Percentiles rank a stretch among this genome's conserved stretches.
Conservation (phyloP, 2,113 vertebrate genomes). For the Speoplatyrhinus poulsoni region DNA sequence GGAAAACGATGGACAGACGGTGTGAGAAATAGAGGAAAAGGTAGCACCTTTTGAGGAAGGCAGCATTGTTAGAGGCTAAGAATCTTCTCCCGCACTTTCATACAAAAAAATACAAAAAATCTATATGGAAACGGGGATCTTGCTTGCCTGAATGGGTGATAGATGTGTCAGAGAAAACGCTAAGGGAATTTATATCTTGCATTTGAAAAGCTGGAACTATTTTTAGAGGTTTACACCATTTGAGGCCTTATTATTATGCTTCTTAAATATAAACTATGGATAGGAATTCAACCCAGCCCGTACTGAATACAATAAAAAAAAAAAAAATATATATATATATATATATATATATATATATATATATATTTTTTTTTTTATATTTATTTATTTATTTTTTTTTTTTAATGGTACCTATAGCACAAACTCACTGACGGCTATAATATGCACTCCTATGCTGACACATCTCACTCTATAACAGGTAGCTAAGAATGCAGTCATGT, state of each 20-base stretch:
- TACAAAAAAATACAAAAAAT: background rate
- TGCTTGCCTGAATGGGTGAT: background rate
- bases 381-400: too few relatives aligned
- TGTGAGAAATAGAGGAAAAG: slow-evolving; percentile 24
- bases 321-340: too few relatives aligned
- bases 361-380: too few relatives aligned
- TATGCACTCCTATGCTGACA: too few relatives aligned
- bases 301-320: too few relatives aligned
- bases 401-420: too few relatives aligned
- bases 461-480: too few relatives aligned
- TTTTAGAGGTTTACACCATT: background rate
- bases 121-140: background rate
- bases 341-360: too few relatives aligned
- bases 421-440: too few relatives aligned
- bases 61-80: slow-evolving; percentile 22
- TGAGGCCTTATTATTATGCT: background rate
- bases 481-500: too few relatives aligned
- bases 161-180: background rate
- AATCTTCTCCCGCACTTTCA: background rate
- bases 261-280: too few relatives aligned
- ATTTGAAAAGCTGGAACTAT: background rate
- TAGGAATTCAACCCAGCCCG: too few relatives aligned
- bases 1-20: slow-evolving; percentile 21
- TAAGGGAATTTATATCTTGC: background rate
- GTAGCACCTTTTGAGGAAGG: slow-evolving; percentile 25